These are phyloP conservation scores for Phycodurus eques DNA, from an alignment of 2,113 vertebrate species.

Conservation along the genomic window DNA sequence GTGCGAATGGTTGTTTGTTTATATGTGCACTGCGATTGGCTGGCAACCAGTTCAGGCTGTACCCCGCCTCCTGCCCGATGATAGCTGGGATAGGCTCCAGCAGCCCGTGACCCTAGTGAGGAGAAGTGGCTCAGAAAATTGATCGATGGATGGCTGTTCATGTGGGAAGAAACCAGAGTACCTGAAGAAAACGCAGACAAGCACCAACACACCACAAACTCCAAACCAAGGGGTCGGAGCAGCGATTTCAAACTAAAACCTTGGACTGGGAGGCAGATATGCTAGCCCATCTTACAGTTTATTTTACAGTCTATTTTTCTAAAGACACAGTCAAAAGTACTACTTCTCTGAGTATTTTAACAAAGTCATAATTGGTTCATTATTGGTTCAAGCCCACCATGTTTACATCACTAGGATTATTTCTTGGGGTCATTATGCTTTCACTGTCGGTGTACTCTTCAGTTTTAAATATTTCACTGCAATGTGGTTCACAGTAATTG, in stretches of 20 bases:
- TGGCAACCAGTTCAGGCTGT: no score
- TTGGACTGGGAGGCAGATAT: neutral
- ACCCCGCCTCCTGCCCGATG: no score
- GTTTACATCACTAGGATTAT: neutral
- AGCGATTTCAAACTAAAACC: neutral
- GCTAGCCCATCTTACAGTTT: neutral
- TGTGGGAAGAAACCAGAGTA: neutral
- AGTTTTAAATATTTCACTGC: neutral
- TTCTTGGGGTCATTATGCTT: neutral
- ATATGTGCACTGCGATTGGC: no score
- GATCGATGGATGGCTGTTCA: neutral
- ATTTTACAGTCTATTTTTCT: neutral
- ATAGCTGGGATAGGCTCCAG: no score
- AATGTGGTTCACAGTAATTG: neutral
- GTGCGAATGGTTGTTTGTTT: no score
- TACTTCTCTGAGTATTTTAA: neutral
- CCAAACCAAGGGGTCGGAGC: neutral
- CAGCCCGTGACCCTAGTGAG: no score
- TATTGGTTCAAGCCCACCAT: neutral
- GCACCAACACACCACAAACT: neutral
- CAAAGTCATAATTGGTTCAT: neutral
- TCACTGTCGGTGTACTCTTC: constrained; percentile 1
- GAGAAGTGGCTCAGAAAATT: no score
- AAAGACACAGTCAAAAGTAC: neutral
- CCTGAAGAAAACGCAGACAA: neutral